phyloP scores from a whole-genome alignment of 2,113 vertebrate species.

The Lampris megalopsis region DNA sequence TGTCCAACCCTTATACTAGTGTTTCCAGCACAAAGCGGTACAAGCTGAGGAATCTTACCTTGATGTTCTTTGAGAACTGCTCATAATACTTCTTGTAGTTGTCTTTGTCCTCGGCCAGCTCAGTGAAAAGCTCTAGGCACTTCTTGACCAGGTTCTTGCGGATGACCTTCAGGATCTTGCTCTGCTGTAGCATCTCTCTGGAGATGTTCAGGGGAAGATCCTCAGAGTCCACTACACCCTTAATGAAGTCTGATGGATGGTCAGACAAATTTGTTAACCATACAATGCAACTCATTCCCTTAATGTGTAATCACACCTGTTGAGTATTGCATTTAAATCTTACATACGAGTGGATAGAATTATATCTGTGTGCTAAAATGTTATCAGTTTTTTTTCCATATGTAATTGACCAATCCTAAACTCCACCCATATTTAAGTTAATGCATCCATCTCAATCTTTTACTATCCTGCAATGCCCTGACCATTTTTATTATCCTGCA shows the following conservation, averaged over 20 bases:
- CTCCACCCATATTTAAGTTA: too few species aligned
- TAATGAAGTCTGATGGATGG: slow-evolving; percentile 87
- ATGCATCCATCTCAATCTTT: too few species aligned
- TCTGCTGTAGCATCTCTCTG: slow-evolving; percentile 94
- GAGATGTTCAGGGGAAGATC: slow-evolving; percentile 97
- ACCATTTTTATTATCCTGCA: too few species aligned
- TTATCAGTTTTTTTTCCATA: too few species aligned
- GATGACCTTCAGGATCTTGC: slow-evolving; percentile 92
- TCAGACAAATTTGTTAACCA: slow-evolving; percentile 17
- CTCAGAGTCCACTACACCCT: slow-evolving; percentile 96
- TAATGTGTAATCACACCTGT: too few species aligned
- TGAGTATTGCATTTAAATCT: too few species aligned
- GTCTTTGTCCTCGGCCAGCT: slow-evolving; percentile 90
- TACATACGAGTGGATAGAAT: too few species aligned
- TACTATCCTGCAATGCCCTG: too few species aligned
- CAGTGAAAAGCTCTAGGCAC: slow-evolving; percentile 90
- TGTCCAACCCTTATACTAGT: not conserved
- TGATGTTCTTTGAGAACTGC: slow-evolving; percentile 93
- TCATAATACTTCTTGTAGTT: slow-evolving; percentile 93
- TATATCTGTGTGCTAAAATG: too few species aligned
- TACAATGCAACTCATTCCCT: not conserved
- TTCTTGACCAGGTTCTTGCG: slow-evolving; percentile 93
- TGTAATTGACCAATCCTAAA: too few species aligned
- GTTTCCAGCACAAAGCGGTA: not conserved
- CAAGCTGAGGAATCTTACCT: slow-evolving; percentile 75